phyloP scores from a whole-genome alignment of 2,113 vertebrate genomes.

The Martes martes region DNA sequence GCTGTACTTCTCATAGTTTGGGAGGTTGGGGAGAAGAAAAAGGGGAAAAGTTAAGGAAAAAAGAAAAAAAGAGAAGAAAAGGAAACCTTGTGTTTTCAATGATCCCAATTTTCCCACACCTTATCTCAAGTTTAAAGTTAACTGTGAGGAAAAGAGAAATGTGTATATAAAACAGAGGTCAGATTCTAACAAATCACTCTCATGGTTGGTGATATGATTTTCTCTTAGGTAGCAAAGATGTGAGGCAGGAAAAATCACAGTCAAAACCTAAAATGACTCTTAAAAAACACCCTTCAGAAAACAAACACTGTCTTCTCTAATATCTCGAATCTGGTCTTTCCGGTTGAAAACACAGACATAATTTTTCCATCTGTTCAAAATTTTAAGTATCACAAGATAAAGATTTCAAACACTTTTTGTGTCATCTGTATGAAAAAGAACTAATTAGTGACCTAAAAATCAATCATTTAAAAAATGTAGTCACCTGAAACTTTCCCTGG shows the following conservation, averaged over 20 bases:
- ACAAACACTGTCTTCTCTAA: not conserved
- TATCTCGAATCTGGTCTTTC: not conserved
- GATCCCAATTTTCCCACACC: not conserved
- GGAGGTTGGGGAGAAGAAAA: not conserved
- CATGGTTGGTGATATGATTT: not conserved
- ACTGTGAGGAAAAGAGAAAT: not conserved
- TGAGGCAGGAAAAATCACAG: not conserved
- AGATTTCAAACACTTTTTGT: not conserved
- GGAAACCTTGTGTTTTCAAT: not conserved
- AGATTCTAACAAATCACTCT: not conserved
- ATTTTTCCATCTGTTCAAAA: not conserved
- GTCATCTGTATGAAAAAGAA: not conserved
- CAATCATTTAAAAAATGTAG: not conserved
- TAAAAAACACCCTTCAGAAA: not conserved
- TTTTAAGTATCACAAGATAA: not conserved
- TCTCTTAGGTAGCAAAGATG: not conserved
- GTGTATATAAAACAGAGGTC: not conserved
- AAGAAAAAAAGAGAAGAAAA: fast-evolving
- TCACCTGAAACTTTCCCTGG: not conserved
- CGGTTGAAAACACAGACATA: not conserved
- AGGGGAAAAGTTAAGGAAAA: not conserved
- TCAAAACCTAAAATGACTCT: not conserved
- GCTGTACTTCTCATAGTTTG: fast-evolving
- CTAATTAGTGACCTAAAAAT: not conserved
- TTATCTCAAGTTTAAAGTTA: not conserved